phyloP scores from a whole-genome alignment of 2,113 vertebrate genomes.

The Nettapus auritus region DNA sequence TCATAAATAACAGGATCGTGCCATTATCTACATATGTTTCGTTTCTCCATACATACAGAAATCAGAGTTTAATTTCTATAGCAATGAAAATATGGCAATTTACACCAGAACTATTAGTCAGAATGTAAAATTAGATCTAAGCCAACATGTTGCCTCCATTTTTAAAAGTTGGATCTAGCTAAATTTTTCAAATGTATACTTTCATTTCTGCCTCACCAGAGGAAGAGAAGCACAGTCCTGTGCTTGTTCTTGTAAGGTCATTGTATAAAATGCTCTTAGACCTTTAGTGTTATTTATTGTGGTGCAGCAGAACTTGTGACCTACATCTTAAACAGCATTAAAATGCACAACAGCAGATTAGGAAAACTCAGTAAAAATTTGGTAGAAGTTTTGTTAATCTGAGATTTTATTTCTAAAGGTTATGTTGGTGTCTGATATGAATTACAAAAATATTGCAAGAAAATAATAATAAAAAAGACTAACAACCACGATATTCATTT shows the following conservation, averaged over 20 bases:
- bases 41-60: slow-evolving; percentile 19
- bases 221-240: not conserved
- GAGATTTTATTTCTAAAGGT: not conserved
- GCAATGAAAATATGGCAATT: slow-evolving; percentile 43
- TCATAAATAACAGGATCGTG: slow-evolving; percentile 61
- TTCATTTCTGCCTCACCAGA: not conserved
- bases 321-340: not conserved
- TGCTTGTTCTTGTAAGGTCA: not conserved
- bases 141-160: not conserved
- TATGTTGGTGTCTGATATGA: not conserved
- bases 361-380: not conserved
- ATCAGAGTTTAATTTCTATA: slow-evolving; percentile 36
- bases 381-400: not conserved
- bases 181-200: not conserved
- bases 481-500: not conserved
- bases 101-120: slow-evolving; percentile 56
- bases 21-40: slow-evolving; percentile 52
- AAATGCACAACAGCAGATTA: not conserved
- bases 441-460: not conserved
- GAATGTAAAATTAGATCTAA: slow-evolving; percentile 57
- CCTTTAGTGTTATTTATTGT: not conserved
- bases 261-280: not conserved
- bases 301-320: not conserved
- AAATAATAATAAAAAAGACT: not conserved
- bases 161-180: not conserved